These are phyloP conservation scores for Monomorium pharaonis DNA, from an alignment of 1,140 invertebrate genomes.

Conservation along the genomic window DNA sequence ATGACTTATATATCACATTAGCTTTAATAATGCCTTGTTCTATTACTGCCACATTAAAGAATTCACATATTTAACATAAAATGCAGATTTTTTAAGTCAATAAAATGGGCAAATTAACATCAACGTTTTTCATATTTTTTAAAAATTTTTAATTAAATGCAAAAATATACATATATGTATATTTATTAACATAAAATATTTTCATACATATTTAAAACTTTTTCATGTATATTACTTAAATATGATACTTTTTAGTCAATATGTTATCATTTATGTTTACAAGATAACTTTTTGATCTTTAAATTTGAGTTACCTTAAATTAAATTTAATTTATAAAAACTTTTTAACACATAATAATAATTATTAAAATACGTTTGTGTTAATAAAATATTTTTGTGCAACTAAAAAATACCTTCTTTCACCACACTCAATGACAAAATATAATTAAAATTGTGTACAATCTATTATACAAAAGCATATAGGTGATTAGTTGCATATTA, in stretches of 20 bases:
- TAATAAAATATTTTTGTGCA: background rate
- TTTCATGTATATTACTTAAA: background rate
- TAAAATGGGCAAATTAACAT: conserved; percentile 1
- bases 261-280: conserved; percentile 3
- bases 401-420: conserved; percentile 66
- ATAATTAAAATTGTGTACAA: background rate
- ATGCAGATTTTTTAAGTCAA: background rate
- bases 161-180: background rate
- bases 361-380: too few species aligned
- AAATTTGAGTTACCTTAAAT: background rate
- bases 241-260: background rate
- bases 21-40: conserved; percentile 52
- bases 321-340: background rate
- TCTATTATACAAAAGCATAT: background rate
- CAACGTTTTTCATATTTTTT: background rate
- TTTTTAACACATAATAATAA: background rate
- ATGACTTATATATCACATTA: conserved; percentile 62
- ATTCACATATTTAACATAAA: conserved; percentile 47
- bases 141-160: background rate
- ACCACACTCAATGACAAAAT: conserved; percentile 54
- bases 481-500: background rate
- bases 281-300: background rate
- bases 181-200: conserved; percentile 2
- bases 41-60: conserved; percentile 65
- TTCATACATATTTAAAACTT: background rate